A percentile compares a stretch with the other conserved stretches of the same genome.
phyloP scores from a whole-genome alignment of 2,888 invertebrate genomes.

The Coremacera marginata region DNA sequence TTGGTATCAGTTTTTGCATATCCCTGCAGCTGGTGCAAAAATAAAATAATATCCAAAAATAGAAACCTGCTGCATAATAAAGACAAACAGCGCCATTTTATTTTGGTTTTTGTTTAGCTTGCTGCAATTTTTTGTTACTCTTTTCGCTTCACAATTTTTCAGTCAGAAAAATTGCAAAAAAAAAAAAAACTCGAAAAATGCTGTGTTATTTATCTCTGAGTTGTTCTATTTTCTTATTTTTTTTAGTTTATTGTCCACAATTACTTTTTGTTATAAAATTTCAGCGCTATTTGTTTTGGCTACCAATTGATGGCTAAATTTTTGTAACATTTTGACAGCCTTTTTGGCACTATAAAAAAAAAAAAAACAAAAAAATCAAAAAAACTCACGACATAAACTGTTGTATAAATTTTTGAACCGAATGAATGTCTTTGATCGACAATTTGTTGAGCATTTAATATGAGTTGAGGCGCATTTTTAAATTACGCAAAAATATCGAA shows the following conservation, averaged over 20 bases:
- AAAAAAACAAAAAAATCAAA: background rate
- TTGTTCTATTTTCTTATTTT: background rate
- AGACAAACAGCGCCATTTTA: slow-evolving; percentile 5
- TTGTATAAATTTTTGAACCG: background rate
- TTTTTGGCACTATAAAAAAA: background rate
- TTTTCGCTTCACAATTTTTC: background rate
- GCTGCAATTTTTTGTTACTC: background rate
- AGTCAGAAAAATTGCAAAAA: background rate
- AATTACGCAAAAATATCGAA: background rate
- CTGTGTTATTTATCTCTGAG: too few species aligned
- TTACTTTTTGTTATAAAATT: background rate
- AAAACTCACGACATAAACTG: background rate
- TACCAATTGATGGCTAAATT: background rate
- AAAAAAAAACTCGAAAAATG: background rate
- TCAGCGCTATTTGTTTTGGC: background rate
- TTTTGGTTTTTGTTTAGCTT: background rate
- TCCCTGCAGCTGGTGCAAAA: slow-evolving; percentile 9
- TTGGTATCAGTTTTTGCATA: background rate
- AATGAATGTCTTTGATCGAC: background rate
- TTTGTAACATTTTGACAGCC: background rate
- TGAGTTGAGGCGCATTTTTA: background rate
- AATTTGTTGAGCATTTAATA: slow-evolving; percentile 5
- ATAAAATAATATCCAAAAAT: background rate
- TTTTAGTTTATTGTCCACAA: background rate
- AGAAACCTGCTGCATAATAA: background rate